Conservation (phyloP, 2,113 vertebrate species). For the Tyto alba region DNA sequence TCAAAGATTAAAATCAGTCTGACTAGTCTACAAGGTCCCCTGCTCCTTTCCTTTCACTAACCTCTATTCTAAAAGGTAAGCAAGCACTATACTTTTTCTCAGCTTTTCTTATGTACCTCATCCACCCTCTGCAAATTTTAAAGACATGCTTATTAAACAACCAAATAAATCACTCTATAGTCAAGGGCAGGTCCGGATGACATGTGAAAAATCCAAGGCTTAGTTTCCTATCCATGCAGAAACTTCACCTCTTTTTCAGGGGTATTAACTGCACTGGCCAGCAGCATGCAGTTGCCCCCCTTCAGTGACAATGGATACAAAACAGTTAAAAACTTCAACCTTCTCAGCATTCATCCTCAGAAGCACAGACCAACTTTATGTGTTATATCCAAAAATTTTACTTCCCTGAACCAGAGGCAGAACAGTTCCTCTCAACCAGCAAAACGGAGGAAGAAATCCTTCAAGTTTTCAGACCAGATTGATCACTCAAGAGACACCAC, state of each 20-base stretch:
- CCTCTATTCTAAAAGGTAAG: background rate
- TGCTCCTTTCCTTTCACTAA: background rate
- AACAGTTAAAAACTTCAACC: background rate
- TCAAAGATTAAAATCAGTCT: background rate
- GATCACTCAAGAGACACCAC: constrained; percentile 39
- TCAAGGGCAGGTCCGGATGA: background rate
- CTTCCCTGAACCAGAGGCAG: background rate
- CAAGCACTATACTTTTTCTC: background rate
- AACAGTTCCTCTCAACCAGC: background rate
- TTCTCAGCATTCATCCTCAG: background rate
- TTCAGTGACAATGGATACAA: background rate
- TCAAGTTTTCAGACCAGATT: constrained; percentile 33
- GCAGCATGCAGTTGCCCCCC: background rate
- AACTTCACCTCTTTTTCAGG: background rate
- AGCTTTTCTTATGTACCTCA: background rate
- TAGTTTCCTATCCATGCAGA: background rate
- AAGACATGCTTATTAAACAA: background rate
- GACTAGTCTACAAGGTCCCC: background rate
- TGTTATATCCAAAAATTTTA: background rate
- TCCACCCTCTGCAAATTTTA: background rate
- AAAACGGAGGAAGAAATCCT: constrained; percentile 41
- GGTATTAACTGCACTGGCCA: background rate
- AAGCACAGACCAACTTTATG: background rate
- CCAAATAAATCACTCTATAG: background rate
- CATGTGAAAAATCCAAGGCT: background rate